A percentile compares a stretch with the other conserved stretches of the same genome.
phyloP scores from a whole-genome alignment of 2,113 vertebrate species.

The Crotalus tigris region DNA sequence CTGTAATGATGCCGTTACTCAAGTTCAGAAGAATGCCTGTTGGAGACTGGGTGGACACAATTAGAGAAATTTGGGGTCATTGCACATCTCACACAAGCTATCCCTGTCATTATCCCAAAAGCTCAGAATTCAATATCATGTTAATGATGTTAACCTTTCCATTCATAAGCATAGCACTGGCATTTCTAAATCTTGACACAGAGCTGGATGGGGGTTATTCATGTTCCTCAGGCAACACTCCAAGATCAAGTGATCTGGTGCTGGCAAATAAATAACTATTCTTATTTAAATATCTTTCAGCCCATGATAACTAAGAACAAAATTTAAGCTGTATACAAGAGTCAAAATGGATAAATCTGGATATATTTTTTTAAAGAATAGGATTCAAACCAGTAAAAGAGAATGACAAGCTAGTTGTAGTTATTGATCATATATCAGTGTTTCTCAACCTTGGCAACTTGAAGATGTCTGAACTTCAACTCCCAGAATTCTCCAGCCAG shows the following conservation, averaged over 20 bases:
- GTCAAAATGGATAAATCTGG: not conserved
- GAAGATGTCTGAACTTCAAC: too few relatives aligned
- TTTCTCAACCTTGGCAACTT: too few relatives aligned
- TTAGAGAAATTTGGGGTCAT: not conserved
- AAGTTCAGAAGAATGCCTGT: not conserved
- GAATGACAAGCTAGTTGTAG: not conserved
- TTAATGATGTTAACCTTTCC: not conserved
- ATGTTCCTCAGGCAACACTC: not conserved
- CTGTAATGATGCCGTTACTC: not conserved
- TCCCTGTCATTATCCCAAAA: not conserved
- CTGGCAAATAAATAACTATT: not conserved
- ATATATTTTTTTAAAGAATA: not conserved
- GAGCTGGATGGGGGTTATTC: not conserved
- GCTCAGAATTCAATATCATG: not conserved
- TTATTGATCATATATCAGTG: not conserved
- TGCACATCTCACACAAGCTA: not conserved
- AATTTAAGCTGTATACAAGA: not conserved
- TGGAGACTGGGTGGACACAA: slow-evolving; percentile 10
- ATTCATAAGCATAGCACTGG: not conserved
- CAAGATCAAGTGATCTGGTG: not conserved
- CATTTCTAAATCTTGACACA: not conserved
- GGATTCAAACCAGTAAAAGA: not conserved
- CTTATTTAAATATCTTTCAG: not conserved
- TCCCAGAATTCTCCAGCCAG: too few relatives aligned
- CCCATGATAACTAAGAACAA: not conserved